Evolutionary conservation across 2,113 vertebrate genomes (phyloP).

Genomic region (Nothocercus nigrocapillus): DNA sequence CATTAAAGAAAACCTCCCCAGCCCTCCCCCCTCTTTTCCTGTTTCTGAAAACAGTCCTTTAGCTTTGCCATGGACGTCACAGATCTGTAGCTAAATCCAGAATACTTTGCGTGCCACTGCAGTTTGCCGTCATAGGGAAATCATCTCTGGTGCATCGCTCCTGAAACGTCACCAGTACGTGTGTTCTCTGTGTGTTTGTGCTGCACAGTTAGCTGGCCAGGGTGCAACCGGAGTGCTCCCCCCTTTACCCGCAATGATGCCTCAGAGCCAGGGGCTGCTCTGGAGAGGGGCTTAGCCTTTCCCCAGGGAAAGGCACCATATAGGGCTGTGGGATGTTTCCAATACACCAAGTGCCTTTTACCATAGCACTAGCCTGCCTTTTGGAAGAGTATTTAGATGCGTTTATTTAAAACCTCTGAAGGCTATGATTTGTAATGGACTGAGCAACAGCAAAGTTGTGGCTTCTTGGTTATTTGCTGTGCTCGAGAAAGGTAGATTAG

Average conservation of each 20-base stretch:
- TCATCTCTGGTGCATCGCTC: background rate
- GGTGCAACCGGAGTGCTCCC: rapidly evolving
- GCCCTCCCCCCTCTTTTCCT: rapidly evolving
- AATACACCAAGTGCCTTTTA: background rate
- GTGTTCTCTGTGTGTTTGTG: background rate
- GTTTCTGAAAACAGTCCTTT: background rate
- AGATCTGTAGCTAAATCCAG: background rate
- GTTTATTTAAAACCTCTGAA: background rate
- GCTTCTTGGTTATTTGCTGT: background rate
- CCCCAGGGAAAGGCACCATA: background rate
- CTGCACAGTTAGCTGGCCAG: too few relatives aligned
- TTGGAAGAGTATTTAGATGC: background rate
- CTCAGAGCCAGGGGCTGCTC: background rate
- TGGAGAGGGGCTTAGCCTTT: background rate
- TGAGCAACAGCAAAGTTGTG: background rate
- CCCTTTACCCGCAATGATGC: background rate
- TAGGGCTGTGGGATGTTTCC: rapidly evolving
- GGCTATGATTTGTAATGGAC: background rate
- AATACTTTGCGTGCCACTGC: background rate
- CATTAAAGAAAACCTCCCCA: background rate
- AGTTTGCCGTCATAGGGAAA: background rate
- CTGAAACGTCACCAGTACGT: background rate
- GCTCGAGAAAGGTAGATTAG: background rate
- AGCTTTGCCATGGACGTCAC: background rate
- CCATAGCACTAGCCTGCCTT: background rate